Conservation (phyloP, 2,888 invertebrate species). For the Ariolimax columbianus region DNA sequence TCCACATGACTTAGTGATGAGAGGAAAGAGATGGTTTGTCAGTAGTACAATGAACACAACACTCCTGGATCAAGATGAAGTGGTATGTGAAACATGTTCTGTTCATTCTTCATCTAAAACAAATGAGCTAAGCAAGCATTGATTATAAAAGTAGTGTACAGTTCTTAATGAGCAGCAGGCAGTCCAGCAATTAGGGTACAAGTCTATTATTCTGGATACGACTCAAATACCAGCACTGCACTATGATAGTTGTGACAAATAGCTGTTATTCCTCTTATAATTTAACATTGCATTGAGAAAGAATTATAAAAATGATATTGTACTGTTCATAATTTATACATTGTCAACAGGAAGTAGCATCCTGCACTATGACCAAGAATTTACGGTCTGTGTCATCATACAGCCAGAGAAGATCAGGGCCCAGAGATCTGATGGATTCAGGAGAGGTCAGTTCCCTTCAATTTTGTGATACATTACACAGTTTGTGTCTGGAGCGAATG, state of each 20-base stretch:
- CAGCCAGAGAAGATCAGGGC: constrained; percentile 52
- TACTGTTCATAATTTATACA: background rate
- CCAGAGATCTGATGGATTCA: constrained; percentile 45
- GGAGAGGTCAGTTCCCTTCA: constrained; percentile 29
- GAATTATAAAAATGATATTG: no score
- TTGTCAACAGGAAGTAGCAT: constrained; percentile 60
- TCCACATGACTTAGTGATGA: constrained; percentile 93
- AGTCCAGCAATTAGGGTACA: no score
- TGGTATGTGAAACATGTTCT: constrained; percentile 81
- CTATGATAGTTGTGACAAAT: no score
- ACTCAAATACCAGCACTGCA: no score
- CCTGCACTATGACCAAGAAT: constrained; percentile 55
- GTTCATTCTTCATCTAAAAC: no score
- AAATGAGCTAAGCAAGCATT: background rate
- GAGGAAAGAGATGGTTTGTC: constrained; percentile 93
- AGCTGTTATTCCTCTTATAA: no score
- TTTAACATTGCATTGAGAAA: no score
- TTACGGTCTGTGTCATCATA: constrained; percentile 53
- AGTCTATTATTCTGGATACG: no score
- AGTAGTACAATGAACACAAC: constrained; percentile 89
- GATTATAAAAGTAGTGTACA: no score
- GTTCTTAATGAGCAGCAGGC: no score
- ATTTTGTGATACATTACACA: no score
- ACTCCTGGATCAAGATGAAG: constrained; percentile 88
- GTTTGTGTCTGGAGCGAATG: no score